Conservation (phyloP, 2,113 vertebrate species). For the Corythaixoides concolor region DNA sequence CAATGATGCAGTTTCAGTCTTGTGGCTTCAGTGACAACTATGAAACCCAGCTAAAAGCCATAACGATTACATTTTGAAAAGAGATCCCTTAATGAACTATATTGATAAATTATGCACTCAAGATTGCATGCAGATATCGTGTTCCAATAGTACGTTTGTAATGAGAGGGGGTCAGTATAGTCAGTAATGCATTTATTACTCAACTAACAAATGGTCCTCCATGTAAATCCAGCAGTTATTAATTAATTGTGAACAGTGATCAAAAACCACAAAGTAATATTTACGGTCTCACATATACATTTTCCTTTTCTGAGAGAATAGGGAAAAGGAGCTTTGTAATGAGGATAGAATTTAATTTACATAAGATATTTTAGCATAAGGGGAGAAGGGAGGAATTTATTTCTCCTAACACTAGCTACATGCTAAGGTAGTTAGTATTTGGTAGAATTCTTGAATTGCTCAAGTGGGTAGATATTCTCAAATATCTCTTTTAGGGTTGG, state of each 20-base stretch:
- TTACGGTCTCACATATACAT: neutral
- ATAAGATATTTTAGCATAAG: neutral
- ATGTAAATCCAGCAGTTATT: neutral
- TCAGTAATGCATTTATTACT: neutral
- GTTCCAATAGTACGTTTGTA: accelerated
- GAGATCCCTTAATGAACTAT: neutral
- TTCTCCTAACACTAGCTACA: neutral
- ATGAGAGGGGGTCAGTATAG: neutral
- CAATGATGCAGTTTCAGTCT: neutral
- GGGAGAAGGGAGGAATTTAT: neutral
- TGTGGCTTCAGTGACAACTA: neutral
- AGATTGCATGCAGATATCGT: neutral
- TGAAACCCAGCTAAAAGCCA: neutral
- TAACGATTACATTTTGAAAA: neutral
- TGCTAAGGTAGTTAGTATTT: neutral
- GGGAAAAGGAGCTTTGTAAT: neutral
- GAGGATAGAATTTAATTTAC: neutral
- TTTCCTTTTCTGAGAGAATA: neutral
- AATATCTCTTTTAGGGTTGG: neutral
- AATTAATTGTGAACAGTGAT: neutral
- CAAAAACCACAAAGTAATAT: neutral
- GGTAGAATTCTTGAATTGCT: neutral
- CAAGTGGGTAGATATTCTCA: neutral
- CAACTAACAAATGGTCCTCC: neutral
- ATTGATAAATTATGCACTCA: neutral